These are phyloP conservation scores for Thunnus albacares DNA, from an alignment of 2,797 vertebrate genomes.

Conservation along the genomic window DNA sequence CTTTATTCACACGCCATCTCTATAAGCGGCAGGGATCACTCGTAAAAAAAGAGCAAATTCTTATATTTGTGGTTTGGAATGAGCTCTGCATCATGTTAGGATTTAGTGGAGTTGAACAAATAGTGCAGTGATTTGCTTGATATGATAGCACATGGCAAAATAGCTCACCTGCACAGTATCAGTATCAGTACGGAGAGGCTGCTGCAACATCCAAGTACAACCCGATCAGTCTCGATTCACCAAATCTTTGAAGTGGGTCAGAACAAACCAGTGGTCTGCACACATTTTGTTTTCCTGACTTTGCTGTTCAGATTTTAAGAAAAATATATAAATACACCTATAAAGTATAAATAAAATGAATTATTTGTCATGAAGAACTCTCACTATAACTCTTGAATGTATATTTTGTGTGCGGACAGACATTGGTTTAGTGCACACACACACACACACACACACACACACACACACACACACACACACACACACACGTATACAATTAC, in stretches of 20 bases:
- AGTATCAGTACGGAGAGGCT: not conserved
- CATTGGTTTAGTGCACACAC: not conserved
- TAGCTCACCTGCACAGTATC: not conserved
- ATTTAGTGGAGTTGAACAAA: not conserved
- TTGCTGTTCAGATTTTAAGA: not conserved
- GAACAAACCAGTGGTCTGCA: not conserved
- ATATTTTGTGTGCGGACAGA: too few species aligned
- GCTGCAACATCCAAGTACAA: not conserved
- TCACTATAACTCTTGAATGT: not conserved
- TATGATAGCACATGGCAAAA: not conserved
- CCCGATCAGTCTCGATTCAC: not conserved
- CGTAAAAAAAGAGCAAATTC: not conserved
- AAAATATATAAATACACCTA: too few species aligned
- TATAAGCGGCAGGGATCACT: not conserved
- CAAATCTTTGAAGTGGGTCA: not conserved
- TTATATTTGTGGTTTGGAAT: not conserved
- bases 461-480: not conserved
- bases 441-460: not conserved
- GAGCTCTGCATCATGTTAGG: not conserved
- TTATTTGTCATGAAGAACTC: not conserved
- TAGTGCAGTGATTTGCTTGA: not conserved
- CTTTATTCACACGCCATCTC: not conserved
- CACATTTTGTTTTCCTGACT: not conserved
- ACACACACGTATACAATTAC: constrained; percentile 33
- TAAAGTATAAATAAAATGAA: not conserved